These are phyloP conservation scores for Microplitis manilae DNA, from an alignment of 2,888 invertebrate genomes.

Conservation along the genomic window DNA sequence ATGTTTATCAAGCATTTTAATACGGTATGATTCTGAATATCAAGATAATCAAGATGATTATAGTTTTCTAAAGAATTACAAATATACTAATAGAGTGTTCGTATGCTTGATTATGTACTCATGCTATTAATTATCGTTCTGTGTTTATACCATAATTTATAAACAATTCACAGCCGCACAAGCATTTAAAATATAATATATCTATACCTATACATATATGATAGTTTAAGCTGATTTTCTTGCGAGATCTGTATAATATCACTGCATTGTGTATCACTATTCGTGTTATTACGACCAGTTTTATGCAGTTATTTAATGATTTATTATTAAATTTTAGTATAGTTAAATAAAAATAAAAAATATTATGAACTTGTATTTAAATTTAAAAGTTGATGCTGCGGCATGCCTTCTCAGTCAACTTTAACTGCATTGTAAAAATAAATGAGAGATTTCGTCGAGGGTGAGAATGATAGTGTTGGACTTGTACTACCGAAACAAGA, in stretches of 20 bases:
- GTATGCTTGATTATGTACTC: constrained; percentile 54
- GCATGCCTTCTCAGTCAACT: constrained; percentile 23
- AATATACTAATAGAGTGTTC: too few relatives aligned
- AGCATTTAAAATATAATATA: constrained; percentile 46
- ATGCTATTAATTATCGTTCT: constrained; percentile 70
- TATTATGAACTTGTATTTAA: not conserved
- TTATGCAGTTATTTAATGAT: too few relatives aligned
- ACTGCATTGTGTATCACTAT: constrained; percentile 46
- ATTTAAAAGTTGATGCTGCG: not conserved
- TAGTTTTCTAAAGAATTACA: too few relatives aligned
- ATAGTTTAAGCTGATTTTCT: too few relatives aligned
- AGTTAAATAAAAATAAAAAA: too few relatives aligned
- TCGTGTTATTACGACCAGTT: constrained; percentile 32
- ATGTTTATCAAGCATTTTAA: too few relatives aligned
- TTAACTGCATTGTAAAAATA: constrained; percentile 7
- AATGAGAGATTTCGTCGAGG: not conserved
- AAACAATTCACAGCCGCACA: constrained; percentile 67
- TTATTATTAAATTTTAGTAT: too few relatives aligned
- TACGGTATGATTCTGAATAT: too few relatives aligned
- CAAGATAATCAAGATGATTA: too few relatives aligned
- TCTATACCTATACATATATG: too few relatives aligned
- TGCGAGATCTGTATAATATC: constrained; percentile 46
- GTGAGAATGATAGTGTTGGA: constrained; percentile 43
- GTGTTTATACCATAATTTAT: constrained; percentile 66
- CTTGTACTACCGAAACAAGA: constrained; percentile 65